phyloP scores from a whole-genome alignment of 35 echinoderm and acorn worm genomes.

The Antedon bifida region DNA sequence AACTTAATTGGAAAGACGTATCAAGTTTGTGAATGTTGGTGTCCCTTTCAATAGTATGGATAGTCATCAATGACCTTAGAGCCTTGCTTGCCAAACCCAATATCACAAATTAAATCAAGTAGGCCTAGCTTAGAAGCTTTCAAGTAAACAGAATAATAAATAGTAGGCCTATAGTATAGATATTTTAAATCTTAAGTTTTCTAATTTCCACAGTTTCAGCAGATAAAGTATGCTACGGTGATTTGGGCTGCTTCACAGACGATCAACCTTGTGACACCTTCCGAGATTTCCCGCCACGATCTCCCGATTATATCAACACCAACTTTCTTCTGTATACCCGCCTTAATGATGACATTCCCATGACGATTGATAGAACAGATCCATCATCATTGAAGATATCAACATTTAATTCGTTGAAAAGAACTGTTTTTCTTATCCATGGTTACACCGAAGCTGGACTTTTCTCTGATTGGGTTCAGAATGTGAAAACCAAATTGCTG shows the following conservation, averaged over 20 bases:
- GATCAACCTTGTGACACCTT: conserved; percentile 30
- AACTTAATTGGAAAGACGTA: no score
- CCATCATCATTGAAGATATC: conserved; percentile 3
- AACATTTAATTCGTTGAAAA: conserved; percentile 33
- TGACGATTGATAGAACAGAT: background rate
- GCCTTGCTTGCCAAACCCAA: no score
- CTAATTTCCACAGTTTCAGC: background rate
- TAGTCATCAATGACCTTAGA: no score
- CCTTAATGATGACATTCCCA: background rate
- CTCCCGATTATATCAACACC: conserved; percentile 36
- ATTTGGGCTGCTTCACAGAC: conserved; percentile 63
- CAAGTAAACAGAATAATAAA: no score
- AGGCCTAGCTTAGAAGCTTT: no score
- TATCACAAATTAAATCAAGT: no score
- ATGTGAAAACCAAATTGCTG: background rate
- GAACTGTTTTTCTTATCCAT: conserved; percentile 41
- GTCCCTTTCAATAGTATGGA: no score
- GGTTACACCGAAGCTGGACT: conserved; percentile 25
- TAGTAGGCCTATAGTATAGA: no score
- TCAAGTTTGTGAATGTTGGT: no score
- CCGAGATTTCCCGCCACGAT: conserved; percentile 40
- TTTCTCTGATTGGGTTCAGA: background rate
- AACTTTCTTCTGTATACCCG: conserved; percentile 53
- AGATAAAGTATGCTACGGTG: conserved; percentile 48
- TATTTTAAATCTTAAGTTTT: no score